A percentile compares a stretch with the other conserved stretches of the same genome.
These are phyloP conservation scores for Spizella passerina DNA, from an alignment of 2,797 vertebrate genomes.

Conservation along the genomic window DNA sequence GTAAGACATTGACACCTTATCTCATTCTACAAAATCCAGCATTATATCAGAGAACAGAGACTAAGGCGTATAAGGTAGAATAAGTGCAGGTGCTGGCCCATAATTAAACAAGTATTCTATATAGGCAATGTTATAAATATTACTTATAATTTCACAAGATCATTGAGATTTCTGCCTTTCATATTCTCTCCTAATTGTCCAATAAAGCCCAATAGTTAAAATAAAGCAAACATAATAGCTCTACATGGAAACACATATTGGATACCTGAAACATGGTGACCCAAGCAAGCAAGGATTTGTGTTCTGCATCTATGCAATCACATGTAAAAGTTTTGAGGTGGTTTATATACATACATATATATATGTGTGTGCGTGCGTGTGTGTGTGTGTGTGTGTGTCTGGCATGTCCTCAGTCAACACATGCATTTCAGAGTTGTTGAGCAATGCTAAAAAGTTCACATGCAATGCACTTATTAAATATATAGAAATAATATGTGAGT, in stretches of 20 bases:
- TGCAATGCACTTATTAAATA: background rate
- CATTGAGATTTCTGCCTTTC: background rate
- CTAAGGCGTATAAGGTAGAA: background rate
- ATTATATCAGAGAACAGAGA: background rate
- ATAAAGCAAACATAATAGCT: background rate
- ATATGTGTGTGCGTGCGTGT: background rate
- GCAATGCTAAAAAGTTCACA: background rate
- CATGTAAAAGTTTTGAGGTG: background rate
- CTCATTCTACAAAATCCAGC: background rate
- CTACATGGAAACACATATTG: background rate
- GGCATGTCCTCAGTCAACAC: background rate
- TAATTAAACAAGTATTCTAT: background rate
- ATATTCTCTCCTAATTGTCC: background rate
- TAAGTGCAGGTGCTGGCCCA: background rate
- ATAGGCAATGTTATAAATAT: background rate
- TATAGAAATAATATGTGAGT: background rate
- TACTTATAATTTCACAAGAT: background rate
- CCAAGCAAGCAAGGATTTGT: background rate
- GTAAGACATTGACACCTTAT: background rate
- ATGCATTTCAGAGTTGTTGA: background rate
- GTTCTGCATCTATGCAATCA: background rate
- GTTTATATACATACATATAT: background rate
- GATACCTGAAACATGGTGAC: background rate
- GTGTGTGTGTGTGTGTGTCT: background rate
- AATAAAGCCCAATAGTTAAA: background rate